These are phyloP conservation scores for Polypterus bichir DNA, from an alignment of 2,113 vertebrate species.

Conservation along the genomic window DNA sequence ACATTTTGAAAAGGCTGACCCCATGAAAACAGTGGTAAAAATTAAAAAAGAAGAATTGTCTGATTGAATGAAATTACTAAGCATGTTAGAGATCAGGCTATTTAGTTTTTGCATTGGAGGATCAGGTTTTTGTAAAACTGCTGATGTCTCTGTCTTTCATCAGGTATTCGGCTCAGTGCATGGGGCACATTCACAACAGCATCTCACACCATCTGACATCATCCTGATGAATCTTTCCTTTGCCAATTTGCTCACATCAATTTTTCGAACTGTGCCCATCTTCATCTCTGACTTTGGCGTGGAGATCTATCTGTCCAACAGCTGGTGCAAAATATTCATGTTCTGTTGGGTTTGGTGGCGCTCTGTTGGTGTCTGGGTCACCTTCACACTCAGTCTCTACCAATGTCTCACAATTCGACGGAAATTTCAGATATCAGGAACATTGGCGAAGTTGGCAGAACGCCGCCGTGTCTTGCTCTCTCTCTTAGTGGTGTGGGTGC, in stretches of 20 bases:
- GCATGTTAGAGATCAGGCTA: too few relatives aligned
- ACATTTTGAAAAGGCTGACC: too few relatives aligned
- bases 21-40: too few relatives aligned
- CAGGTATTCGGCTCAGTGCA: not conserved
- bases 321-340: conserved; percentile 58
- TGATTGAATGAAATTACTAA: too few relatives aligned
- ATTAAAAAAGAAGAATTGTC: too few relatives aligned
- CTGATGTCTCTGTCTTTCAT: too few relatives aligned
- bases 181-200: not conserved
- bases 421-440: conserved; percentile 30
- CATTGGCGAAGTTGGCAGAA: conserved; percentile 32
- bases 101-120: too few relatives aligned
- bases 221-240: conserved; percentile 53
- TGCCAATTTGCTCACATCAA: conserved; percentile 55
- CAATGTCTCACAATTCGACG: conserved; percentile 48
- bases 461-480: conserved; percentile 30
- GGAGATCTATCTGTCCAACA: conserved; percentile 36
- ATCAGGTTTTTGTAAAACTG: too few relatives aligned
- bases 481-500: conserved; percentile 43
- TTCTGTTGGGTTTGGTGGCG: conserved; percentile 64
- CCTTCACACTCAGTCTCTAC: conserved; percentile 50
- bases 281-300: conserved; percentile 54
- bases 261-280: conserved; percentile 57
- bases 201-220: conserved; percentile 29
- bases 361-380: conserved; percentile 54